These are phyloP conservation scores for Sebastes wilsoni DNA, from an alignment of 2,797 vertebrate species.

Conservation along the genomic window DNA sequence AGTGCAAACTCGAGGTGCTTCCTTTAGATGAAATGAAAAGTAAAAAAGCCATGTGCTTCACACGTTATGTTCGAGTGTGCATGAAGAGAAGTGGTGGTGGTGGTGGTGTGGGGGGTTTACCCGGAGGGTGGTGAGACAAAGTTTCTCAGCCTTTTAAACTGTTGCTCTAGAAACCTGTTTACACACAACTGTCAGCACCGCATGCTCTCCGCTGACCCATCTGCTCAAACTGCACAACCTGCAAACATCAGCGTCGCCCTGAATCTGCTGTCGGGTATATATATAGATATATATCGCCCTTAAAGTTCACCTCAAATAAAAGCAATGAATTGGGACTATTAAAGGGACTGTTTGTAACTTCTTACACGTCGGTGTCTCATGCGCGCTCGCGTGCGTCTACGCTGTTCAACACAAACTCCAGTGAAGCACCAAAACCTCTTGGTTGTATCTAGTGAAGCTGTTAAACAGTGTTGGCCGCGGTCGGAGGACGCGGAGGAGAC, in stretches of 20 bases:
- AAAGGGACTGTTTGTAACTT: not conserved
- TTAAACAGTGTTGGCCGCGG: too few relatives aligned
- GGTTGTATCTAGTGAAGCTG: too few relatives aligned
- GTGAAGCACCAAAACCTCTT: too few relatives aligned
- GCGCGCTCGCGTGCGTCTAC: too few relatives aligned
- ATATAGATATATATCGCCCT: conserved; percentile 14
- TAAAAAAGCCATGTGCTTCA: conserved; percentile 60
- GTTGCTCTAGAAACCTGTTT: conserved; percentile 78
- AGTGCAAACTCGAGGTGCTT: conserved; percentile 74
- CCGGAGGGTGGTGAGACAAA: conserved; percentile 43
- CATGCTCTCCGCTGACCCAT: conserved; percentile 63
- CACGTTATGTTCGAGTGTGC: conserved; percentile 34
- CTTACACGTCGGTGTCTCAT: too few relatives aligned
- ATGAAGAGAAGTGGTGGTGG: conserved; percentile 38
- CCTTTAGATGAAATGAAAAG: conserved; percentile 38
- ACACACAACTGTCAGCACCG: conserved; percentile 59
- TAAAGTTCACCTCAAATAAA: conserved; percentile 70
- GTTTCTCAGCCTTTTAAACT: conserved; percentile 62
- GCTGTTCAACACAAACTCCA: too few relatives aligned
- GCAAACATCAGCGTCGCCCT: conserved; percentile 52
- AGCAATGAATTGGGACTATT: conserved; percentile 65
- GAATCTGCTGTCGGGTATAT: conserved; percentile 64
- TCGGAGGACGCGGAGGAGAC: too few relatives aligned
- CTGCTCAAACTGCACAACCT: conserved; percentile 63
- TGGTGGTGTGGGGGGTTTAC: conserved; percentile 19